Conservation (phyloP, 2,888 invertebrate genomes). For the Ctena decussata region DNA sequence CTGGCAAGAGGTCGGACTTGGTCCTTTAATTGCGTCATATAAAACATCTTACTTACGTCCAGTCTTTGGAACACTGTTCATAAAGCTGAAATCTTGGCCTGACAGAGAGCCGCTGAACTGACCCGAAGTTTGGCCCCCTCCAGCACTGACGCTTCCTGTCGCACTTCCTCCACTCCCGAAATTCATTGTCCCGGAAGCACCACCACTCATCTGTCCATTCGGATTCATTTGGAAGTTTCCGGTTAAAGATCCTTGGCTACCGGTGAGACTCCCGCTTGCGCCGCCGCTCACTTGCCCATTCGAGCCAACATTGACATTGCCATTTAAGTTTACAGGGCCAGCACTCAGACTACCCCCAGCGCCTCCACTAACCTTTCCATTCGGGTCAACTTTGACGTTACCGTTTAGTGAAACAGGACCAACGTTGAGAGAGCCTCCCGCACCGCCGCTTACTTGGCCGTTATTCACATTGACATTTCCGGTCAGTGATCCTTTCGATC, state of each 20-base stretch:
- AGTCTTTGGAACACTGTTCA: background rate
- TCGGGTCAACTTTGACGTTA: background rate
- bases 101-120: background rate
- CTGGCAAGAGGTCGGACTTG: too few relatives aligned
- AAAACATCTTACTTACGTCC: background rate
- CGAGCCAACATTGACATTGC: background rate
- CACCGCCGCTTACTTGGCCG: background rate
- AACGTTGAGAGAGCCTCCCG: background rate
- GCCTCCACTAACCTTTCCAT: background rate
- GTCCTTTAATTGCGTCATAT: too few relatives aligned
- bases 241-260: background rate
- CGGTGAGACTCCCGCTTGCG: background rate
- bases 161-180: background rate
- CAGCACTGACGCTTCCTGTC: background rate
- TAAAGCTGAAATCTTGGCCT: slow-evolving; percentile 5
- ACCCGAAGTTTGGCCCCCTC: background rate
- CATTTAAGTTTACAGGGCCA: background rate
- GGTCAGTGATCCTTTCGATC: background rate
- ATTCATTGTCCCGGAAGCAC: background rate
- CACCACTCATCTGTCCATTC: background rate
- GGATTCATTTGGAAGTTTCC: background rate
- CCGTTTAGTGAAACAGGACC: background rate
- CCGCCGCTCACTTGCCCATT: slow-evolving; percentile 6
- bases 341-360: background rate
- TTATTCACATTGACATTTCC: background rate